These are phyloP conservation scores for Patella caerulea DNA, from an alignment of 2,888 invertebrate genomes.

Conservation along the genomic window DNA sequence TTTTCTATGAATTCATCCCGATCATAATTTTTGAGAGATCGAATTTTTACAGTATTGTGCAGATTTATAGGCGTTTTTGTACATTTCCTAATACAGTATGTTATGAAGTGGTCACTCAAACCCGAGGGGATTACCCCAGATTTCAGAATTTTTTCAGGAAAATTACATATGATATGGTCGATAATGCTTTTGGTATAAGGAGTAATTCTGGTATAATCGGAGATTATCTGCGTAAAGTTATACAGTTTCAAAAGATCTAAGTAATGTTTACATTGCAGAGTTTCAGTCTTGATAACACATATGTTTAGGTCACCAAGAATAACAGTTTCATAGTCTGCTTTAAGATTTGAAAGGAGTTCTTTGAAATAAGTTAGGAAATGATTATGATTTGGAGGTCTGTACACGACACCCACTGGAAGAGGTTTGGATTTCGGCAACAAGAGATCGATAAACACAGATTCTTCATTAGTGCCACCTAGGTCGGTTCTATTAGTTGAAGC, in stretches of 20 bases:
- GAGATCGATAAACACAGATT: not conserved
- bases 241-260: no score
- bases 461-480: slow-evolving; percentile 11
- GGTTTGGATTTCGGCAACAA: not conserved
- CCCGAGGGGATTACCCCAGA: not conserved
- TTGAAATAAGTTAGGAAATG: not conserved
- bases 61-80: not conserved
- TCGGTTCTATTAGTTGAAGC: slow-evolving; percentile 20
- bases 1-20: not conserved
- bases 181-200: not conserved
- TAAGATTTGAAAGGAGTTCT: not conserved
- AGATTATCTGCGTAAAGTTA: not conserved
- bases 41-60: not conserved
- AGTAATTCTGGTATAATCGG: not conserved
- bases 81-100: not conserved
- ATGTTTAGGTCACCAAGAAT: not conserved
- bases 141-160: not conserved
- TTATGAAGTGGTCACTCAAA: not conserved
- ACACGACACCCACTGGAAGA: not conserved
- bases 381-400: not conserved
- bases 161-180: not conserved
- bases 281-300: not conserved
- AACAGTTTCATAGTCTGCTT: not conserved
- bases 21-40: not conserved
- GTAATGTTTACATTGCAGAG: not conserved